Base-by-base conservation (phyloP, 1,140 invertebrate genomes). In the Xylocopa sonorina region DNA sequence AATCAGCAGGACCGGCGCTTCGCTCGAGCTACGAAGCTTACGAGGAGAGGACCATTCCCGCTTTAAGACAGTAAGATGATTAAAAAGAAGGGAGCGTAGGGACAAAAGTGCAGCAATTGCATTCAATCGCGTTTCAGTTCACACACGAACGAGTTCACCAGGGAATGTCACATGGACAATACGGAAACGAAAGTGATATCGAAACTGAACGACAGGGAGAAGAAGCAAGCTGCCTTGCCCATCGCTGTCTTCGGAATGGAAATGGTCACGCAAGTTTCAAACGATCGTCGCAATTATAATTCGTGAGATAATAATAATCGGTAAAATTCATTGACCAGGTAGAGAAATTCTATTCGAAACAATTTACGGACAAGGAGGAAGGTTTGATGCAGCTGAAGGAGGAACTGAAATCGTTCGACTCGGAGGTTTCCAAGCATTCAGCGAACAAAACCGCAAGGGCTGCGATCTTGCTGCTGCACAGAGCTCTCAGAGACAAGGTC, bases 261-360 rank as follows among this genome's bases (percentile, higher is more conserved):
- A 60, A 91, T 98, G 93, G 98, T 97, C 92, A 94, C 92, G 88
- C 41, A 68, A 41, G 24, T 79, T 64, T 53, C 18, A 5, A 38
- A 58, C 55, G 0, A n/a, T 6, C 41, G 18, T 38, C 43, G 46
- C 16, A 10, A 9, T 21, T 12, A 53, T 24, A 0, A 21, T n/a
- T 10, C 10, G 18, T 53, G 5, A 14, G 63, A 55, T 0, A 10
- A 43, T 62, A 10, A 74, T 79, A 14, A 67, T 6, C 16, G 51
- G 71, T 48, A 21, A 67, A 14, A 62, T 75, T 53, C 16, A 2
- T 75, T 24, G 18, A 78, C 29, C 84, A 98, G 97, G 97, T 98
- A 5, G 97, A 98, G 89, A 98, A 98, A 91, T 97, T 98, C 90
- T 98, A 98, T 90, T 98, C 97, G 1, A 98, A 98, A 89, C 97